Evolutionary conservation across 2,797 vertebrate species (phyloP).

Genomic region (Ibycter americanus): DNA sequence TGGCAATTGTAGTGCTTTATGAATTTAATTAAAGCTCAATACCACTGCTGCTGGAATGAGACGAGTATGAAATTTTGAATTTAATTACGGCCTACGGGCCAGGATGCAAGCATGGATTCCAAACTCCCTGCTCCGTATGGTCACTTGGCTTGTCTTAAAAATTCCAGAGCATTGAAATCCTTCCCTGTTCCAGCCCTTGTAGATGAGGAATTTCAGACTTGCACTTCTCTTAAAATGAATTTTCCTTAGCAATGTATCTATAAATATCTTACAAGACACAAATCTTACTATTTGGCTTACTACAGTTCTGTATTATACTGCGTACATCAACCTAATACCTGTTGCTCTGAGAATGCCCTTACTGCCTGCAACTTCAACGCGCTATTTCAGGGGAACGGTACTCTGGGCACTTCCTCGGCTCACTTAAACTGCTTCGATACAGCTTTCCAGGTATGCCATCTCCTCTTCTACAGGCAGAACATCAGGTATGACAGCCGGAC

Average conservation of each 20-base stretch:
- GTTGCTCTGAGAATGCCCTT: too few species aligned
- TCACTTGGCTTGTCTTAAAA: neutral
- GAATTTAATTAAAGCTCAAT: neutral
- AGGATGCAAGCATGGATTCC: neutral
- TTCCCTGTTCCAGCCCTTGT: neutral
- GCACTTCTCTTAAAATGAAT: neutral
- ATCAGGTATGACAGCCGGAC: neutral
- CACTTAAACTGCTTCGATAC: neutral
- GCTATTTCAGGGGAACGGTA: neutral
- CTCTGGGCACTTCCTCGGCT: neutral
- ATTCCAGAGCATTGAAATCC: neutral
- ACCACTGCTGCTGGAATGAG: neutral
- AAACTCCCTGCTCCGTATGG: neutral
- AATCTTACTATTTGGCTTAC: neutral
- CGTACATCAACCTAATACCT: fast-evolving
- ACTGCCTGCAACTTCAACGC: neutral
- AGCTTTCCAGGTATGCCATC: neutral
- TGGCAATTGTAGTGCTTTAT: neutral
- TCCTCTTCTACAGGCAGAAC: neutral
- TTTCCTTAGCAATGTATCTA: neutral
- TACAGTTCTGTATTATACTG: neutral
- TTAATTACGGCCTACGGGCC: neutral
- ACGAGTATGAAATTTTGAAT: neutral
- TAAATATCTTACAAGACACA: neutral
- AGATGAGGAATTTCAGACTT: neutral